Evolutionary conservation across 2,888 invertebrate genomes (phyloP).

Genomic region (Phortica okadai): DNA sequence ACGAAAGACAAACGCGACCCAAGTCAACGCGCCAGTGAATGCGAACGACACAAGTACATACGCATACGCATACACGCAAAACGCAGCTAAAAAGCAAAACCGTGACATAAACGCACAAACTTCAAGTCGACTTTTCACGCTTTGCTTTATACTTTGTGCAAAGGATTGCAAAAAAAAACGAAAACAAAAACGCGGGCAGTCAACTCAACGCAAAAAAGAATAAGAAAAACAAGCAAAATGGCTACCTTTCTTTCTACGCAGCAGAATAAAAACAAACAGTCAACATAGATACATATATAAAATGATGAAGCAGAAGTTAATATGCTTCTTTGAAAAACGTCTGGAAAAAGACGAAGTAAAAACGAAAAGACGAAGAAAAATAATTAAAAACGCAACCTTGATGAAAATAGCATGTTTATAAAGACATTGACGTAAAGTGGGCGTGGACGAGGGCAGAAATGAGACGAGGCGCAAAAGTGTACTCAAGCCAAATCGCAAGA

Average conservation of each 20-base stretch:
- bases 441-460: constrained; percentile 52
- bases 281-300: constrained; percentile 39
- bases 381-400: constrained; percentile 76
- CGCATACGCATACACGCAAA: not conserved
- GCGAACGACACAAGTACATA: not conserved
- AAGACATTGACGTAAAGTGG: constrained; percentile 51
- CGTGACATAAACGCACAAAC: constrained; percentile 4
- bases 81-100: not conserved
- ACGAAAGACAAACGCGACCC: constrained; percentile 51
- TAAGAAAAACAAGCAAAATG: constrained; percentile 38
- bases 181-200: constrained; percentile 46
- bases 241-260: not conserved
- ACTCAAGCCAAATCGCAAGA: constrained; percentile 53
- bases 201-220: constrained; percentile 38
- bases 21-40: constrained; percentile 39
- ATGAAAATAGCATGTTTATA: constrained; percentile 73
- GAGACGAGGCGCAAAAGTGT: constrained; percentile 50
- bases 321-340: constrained; percentile 53
- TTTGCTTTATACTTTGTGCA: not conserved
- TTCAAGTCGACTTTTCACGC: constrained; percentile 30
- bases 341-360: constrained; percentile 45
- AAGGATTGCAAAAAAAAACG: not conserved
- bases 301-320: constrained; percentile 66
- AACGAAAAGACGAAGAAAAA: constrained; percentile 63
- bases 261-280: not conserved